Evolutionary conservation across 2,888 invertebrate species (phyloP).

Genomic region (Cryptocephalus primarius): DNA sequence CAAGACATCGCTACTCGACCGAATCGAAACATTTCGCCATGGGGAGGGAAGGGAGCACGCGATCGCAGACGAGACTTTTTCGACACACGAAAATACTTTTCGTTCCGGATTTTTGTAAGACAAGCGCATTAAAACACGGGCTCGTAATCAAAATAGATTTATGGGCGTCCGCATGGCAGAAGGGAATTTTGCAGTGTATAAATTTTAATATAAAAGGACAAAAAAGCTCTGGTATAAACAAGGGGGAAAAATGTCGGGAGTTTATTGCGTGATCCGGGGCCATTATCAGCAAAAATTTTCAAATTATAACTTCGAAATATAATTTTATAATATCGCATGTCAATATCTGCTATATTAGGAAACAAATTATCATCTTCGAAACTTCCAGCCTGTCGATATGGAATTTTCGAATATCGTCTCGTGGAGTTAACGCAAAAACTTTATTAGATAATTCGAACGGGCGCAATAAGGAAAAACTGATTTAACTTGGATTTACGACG

Average conservation of each 20-base stretch:
- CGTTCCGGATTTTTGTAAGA: constrained; percentile 12
- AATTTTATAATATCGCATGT: constrained; percentile 34
- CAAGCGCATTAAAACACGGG: constrained; percentile 11
- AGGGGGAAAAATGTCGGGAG: constrained; percentile 22
- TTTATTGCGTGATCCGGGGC: constrained; percentile 24
- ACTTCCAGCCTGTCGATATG: constrained; percentile 6
- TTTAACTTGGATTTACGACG: no score
- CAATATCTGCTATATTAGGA: constrained; percentile 30
- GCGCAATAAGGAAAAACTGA: no score
- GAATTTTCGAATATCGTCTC: constrained; percentile 5
- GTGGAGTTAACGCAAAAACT: no score
- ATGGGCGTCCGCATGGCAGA: constrained; percentile 13
- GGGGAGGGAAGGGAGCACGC: no score
- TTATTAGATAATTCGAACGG: no score
- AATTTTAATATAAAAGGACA: constrained; percentile 16
- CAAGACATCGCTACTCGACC: no score
- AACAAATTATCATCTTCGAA: constrained; percentile 21
- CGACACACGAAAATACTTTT: constrained; percentile 4
- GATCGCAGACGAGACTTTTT: no score
- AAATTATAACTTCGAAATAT: constrained; percentile 32
- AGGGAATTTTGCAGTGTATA: constrained; percentile 14
- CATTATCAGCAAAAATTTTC: constrained; percentile 31
- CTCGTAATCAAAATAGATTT: constrained; percentile 9
- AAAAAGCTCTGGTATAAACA: constrained; percentile 7
- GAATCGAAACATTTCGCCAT: no score